Evolutionary conservation across 2,113 vertebrate species (phyloP).

Genomic region (Sinocyclocheilus anophthalmus): DNA sequence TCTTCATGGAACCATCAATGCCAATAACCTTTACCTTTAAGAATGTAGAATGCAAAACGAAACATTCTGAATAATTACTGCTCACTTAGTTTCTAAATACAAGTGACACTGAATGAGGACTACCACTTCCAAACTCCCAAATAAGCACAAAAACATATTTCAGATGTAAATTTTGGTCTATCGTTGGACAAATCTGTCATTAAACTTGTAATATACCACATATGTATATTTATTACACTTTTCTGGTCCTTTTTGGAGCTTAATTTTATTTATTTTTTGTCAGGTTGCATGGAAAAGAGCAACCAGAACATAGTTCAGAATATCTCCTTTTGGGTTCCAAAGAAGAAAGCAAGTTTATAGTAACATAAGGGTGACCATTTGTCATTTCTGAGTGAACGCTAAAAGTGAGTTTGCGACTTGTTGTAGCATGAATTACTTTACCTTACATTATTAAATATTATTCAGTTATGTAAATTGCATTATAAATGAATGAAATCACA

Average conservation of each 20-base stretch:
- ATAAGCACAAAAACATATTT: neutral
- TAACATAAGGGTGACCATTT: neutral
- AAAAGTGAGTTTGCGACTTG: neutral
- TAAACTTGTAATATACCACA: neutral
- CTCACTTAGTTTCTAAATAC: neutral
- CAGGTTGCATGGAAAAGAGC: neutral
- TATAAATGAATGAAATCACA: neutral
- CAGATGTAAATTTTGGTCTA: neutral
- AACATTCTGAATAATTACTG: neutral
- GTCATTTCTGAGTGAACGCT: neutral
- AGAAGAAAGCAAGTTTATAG: neutral
- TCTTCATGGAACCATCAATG: too few relatives aligned
- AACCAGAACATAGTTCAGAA: neutral
- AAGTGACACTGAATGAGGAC: neutral
- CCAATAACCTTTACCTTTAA: too few relatives aligned
- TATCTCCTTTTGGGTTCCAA: neutral
- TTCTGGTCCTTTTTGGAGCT: neutral
- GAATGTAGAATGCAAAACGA: neutral
- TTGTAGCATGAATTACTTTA: too few relatives aligned
- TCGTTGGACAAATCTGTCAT: neutral
- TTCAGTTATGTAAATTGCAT: neutral
- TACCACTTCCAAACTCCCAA: neutral
- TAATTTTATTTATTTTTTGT: too few relatives aligned
- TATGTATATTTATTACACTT: neutral
- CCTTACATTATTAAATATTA: neutral